phyloP scores from a whole-genome alignment of 2,888 invertebrate genomes.

The Thera britannica region DNA sequence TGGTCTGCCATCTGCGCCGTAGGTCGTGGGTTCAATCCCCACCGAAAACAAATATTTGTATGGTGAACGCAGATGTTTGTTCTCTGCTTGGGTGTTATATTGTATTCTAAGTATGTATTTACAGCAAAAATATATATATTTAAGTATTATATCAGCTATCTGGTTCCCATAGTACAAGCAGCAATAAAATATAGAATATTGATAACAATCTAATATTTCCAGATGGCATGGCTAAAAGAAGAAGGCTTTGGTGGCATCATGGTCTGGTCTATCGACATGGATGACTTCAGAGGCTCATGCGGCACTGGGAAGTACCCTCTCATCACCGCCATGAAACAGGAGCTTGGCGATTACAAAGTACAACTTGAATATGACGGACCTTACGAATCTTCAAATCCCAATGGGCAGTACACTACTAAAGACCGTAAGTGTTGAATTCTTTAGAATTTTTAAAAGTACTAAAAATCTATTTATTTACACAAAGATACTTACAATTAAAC shows the following conservation, averaged over 20 bases:
- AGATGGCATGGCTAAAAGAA: conserved; percentile 97
- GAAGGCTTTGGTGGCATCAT: conserved; percentile 98
- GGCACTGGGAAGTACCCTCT: conserved; percentile 96
- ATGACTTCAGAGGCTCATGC: conserved; percentile 96
- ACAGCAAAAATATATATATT: too few species aligned
- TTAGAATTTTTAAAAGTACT: neutral
- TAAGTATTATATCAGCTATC: too few species aligned
- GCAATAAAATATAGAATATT: neutral
- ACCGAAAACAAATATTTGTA: too few species aligned
- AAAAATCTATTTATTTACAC: too few species aligned
- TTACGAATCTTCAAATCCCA: conserved; percentile 89
- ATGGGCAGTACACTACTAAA: conserved; percentile 93
- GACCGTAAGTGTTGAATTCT: conserved; percentile 88
- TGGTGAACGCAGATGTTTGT: too few species aligned
- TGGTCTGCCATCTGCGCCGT: too few species aligned
- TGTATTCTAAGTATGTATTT: too few species aligned
- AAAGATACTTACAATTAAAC: too few species aligned
- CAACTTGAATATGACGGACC: conserved; percentile 94
- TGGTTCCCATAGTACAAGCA: neutral
- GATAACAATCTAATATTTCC: conserved; percentile 31
- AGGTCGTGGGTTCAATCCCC: too few species aligned
- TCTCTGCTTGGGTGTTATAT: too few species aligned
- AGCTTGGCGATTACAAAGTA: conserved; percentile 92
- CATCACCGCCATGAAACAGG: conserved; percentile 93
- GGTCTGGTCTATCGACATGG: conserved; percentile 99